Conservation (phyloP, 2,888 invertebrate species). For the Drosophila cracens region DNA sequence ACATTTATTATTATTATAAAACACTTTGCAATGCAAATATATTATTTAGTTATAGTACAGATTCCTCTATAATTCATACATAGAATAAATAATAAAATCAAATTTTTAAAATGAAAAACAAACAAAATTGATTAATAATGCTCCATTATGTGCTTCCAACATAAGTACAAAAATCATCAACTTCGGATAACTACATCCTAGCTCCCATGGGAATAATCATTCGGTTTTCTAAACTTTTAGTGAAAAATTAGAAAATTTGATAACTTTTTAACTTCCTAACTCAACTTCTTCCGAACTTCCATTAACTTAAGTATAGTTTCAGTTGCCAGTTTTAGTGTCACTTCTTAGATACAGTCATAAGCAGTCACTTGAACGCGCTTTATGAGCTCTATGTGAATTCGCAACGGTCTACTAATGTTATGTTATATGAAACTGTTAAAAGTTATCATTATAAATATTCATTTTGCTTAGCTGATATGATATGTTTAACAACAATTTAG, state of each 20-base stretch:
- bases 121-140: neutral
- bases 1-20: neutral
- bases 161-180: neutral
- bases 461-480: neutral
- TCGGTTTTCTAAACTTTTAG: fast-evolving
- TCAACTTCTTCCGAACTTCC: neutral
- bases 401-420: neutral
- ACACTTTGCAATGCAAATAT: neutral
- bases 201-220: neutral
- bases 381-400: neutral
- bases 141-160: neutral
- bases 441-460: neutral
- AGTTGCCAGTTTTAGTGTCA: neutral
- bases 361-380: neutral
- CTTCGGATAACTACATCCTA: neutral
- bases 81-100: neutral
- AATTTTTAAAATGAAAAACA: neutral
- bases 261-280: too few relatives aligned
- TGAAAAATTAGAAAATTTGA: neutral
- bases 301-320: neutral
- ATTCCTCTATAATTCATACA: neutral
- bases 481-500: slow-evolving; percentile 6
- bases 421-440: neutral
- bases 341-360: neutral
- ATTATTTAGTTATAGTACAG: neutral